Evolutionary conservation across 2,113 vertebrate genomes (phyloP).

Genomic region (Toxotes jaculatrix): DNA sequence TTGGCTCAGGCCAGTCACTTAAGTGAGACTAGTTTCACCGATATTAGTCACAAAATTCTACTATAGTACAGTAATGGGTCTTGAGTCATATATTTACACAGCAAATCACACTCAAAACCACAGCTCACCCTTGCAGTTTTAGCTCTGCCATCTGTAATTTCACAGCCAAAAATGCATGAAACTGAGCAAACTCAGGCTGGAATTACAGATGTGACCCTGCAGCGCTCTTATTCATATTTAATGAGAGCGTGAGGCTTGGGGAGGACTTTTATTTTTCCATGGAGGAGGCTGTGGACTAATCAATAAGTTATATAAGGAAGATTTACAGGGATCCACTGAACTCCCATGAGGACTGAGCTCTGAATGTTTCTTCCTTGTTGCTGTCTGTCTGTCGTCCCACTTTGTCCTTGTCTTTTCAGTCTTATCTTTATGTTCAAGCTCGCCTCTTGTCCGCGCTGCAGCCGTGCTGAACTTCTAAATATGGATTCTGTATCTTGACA

Average conservation of each 20-base stretch:
- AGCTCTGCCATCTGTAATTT: slow-evolving; percentile 30
- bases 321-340: slow-evolving; percentile 64
- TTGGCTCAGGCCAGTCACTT: neutral
- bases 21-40: slow-evolving; percentile 7
- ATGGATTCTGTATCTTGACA: slow-evolving; percentile 8
- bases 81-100: neutral
- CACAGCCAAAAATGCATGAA: slow-evolving; percentile 48
- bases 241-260: slow-evolving; percentile 48
- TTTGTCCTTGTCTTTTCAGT: neutral
- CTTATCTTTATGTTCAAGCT: slow-evolving; percentile 12
- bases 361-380: slow-evolving; percentile 31
- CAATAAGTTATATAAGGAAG: slow-evolving; percentile 80
- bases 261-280: slow-evolving; percentile 65
- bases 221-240: slow-evolving; percentile 70
- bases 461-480: neutral
- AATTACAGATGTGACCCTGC: slow-evolving; percentile 66
- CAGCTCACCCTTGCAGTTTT: slow-evolving; percentile 7
- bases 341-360: slow-evolving; percentile 13
- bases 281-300: slow-evolving; percentile 61
- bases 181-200: slow-evolving; percentile 31
- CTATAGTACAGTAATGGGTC: slow-evolving; percentile 11
- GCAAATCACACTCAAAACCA: neutral
- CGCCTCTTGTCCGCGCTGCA: neutral
- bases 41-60: neutral
- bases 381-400: slow-evolving; percentile 4